Conservation (phyloP, 2,888 invertebrate genomes). For the Allacma fusca region DNA sequence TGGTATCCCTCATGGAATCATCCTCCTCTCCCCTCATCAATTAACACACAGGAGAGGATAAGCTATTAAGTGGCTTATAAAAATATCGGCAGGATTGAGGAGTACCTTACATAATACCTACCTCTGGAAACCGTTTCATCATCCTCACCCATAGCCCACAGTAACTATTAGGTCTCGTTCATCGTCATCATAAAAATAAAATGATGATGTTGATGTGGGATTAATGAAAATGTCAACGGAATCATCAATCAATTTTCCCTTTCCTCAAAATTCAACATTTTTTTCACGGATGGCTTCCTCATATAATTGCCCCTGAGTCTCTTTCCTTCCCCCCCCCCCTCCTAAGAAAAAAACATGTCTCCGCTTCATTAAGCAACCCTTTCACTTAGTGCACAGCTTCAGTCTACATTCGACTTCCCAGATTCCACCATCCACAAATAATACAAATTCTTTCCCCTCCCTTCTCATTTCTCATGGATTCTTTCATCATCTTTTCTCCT, state of each 20-base stretch:
- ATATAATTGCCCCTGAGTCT: constrained; percentile 53
- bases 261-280: constrained; percentile 53
- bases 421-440: not conserved
- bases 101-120: no score
- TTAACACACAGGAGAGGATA: constrained; percentile 1
- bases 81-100: not conserved
- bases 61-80: constrained; percentile 20
- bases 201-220: constrained; percentile 47
- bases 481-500: not conserved
- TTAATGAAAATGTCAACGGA: constrained; percentile 60
- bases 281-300: constrained; percentile 58
- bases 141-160: not conserved
- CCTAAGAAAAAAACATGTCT: constrained; percentile 46
- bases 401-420: not conserved
- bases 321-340: constrained; percentile 18
- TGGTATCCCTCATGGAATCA: constrained; percentile 20
- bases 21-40: constrained; percentile 20
- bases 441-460: not conserved
- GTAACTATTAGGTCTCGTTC: not conserved
- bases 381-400: constrained; percentile 37
- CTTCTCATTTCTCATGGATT: not conserved
- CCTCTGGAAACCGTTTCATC: not conserved
- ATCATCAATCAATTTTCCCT: constrained; percentile 61
- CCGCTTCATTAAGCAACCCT: constrained; percentile 57
- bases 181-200: not conserved